Base-by-base conservation (phyloP, 2,113 vertebrate genomes). In the Phalacrocorax carbo region DNA sequence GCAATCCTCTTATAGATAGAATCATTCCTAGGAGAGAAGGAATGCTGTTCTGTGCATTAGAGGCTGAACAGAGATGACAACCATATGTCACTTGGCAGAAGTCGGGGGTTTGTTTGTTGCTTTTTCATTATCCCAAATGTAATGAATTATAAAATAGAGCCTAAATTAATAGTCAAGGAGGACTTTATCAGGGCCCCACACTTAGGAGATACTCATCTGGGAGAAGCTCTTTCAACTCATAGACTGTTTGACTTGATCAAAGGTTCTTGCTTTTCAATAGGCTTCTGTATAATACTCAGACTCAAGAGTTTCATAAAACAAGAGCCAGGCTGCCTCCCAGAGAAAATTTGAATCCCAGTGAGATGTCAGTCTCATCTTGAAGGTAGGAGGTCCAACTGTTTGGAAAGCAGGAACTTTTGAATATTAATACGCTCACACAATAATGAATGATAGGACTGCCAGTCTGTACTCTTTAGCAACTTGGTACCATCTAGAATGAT, bases 71-170 rank as follows among this genome's bases (percentile, higher is more conserved):
- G 75, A 66, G 94, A 95, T 91, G 97, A 97, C 95, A 97, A 90
- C 96, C 96, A 88, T 87, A 97, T 95, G 95, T 49, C 93, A 82
- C 91, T 97, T 79, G 91, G 93, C 95, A 95, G 84, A 95, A 95
- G 75, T 44, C 15, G 1, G 66, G 88, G 49, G 52, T 15, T 83
- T 82, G 77, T 85, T 96, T 93, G 91, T 69, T 93, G 91, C 77
- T 92, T 94, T 93, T 91, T 84, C 81, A 76, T 55, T 36, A 76
- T 97, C 91, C 88, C 92, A 79, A 51, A 84, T 80, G 86, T 94
- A 95, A 95, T 97, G 86, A 97, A 95, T 96, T 96, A 95, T 97
- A 95, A 97, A 97, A 90, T 19, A 96, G 75, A 95, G n/a, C 38
- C 84, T 48, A 89, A 97, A 94, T 94, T 95, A 95, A 91, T 80